Conservation (phyloP, 2,797 vertebrate species). For the Lagorchestes hirsutus region DNA sequence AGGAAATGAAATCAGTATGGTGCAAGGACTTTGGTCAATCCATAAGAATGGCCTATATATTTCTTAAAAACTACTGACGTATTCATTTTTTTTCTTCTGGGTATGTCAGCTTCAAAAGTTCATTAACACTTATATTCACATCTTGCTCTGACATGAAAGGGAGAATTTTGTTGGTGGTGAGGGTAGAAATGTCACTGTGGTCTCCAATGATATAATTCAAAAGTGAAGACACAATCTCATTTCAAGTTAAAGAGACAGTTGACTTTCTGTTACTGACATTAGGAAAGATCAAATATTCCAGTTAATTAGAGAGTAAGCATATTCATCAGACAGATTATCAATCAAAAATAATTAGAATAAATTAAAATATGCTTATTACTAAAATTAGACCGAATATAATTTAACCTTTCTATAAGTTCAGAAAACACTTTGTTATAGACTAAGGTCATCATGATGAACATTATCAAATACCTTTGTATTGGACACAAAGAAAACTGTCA, state of each 20-base stretch:
- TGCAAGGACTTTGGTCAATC: neutral
- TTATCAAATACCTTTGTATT: neutral
- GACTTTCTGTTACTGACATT: neutral
- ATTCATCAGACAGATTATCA: neutral
- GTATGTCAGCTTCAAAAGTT: neutral
- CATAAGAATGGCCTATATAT: neutral
- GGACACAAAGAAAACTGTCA: neutral
- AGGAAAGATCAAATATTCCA: neutral
- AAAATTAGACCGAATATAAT: neutral
- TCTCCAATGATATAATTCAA: neutral
- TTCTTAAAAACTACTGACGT: neutral
- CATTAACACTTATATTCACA: neutral
- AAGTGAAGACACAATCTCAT: neutral
- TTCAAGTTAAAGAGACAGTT: neutral
- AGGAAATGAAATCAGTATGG: constrained; percentile 5
- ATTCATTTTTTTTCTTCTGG: neutral
- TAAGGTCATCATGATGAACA: neutral
- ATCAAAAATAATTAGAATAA: neutral
- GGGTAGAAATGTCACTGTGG: neutral
- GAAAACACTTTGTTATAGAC: neutral
- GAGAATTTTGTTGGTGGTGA: neutral
- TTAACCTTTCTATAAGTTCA: neutral
- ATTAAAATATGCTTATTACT: neutral
- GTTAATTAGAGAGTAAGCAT: neutral
- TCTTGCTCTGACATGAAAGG: neutral